Evolutionary conservation across 2,797 vertebrate genomes (phyloP).

Genomic region (Micropoecilia bifurca): DNA sequence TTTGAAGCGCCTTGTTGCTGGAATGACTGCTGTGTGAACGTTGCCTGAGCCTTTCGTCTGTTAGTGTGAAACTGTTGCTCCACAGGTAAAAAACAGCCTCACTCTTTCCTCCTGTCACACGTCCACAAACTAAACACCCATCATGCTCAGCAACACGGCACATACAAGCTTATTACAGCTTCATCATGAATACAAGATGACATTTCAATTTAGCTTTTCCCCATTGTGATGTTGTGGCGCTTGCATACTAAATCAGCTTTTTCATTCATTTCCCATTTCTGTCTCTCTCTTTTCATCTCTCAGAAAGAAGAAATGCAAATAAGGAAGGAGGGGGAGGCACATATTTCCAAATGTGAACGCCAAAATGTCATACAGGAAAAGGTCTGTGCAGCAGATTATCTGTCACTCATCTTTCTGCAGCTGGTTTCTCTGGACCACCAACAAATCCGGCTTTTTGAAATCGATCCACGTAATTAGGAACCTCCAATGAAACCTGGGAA

Average conservation of each 20-base stretch:
- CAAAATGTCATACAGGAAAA: constrained; percentile 8
- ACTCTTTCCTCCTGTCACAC: neutral
- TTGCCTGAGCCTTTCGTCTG: neutral
- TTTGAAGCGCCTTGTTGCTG: too few relatives aligned
- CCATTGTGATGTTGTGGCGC: constrained; percentile 44
- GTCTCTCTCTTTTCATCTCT: constrained; percentile 26
- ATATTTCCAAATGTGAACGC: constrained; percentile 20
- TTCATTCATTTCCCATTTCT: constrained; percentile 42
- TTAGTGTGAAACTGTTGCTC: neutral
- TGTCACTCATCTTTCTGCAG: constrained; percentile 11
- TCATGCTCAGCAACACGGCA: neutral
- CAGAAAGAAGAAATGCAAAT: constrained; percentile 54
- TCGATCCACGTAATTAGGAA: neutral
- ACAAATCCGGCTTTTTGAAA: neutral
- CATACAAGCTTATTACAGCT: constrained; percentile 8
- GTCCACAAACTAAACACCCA: constrained; percentile 17
- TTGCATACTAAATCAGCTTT: constrained; percentile 55
- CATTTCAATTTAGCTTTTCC: constrained; percentile 63
- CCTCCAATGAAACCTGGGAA: neutral
- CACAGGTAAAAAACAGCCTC: neutral
- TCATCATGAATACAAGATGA: constrained; percentile 57
- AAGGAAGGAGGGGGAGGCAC: neutral
- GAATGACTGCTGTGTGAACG: too few relatives aligned
- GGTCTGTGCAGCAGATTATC: constrained; percentile 16
- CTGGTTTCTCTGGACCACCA: neutral